Base-by-base conservation (phyloP, 92 coral and sea anemone genomes). In the Phenganax marumi region DNA sequence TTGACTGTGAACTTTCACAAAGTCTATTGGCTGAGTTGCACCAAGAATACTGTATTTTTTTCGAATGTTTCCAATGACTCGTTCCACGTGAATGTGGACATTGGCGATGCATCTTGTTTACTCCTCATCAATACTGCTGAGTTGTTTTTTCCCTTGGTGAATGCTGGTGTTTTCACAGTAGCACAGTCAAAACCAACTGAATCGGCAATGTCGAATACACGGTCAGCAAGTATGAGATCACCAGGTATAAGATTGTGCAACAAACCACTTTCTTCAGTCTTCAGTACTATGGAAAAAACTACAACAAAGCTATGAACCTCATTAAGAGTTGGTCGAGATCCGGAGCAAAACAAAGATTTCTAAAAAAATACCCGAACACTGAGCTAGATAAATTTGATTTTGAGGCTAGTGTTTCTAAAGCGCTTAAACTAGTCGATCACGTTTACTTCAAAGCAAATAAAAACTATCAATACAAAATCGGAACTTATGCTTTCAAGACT, bases 221-320 rank as follows among this genome's bases (percentile, higher is more conserved):
- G 83, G 71, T 87, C 90, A 83, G 88, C 90, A 43, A 87, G 88
- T 72, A 87, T 87, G 82, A 87, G 87, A 84, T 87, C 88, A 50
- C 90, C 90, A 62, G 90, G 88, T 51, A 57, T 57, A 50, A 87
- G 84, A 65, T 87, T 77, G 24, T 87, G 80, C 53, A 87, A 72
- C 47, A 76, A 76, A 60, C 90, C 88, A 87, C 90, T 66, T 84
- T 84, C 87, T 75, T 87, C 87, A 17, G 89, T 87, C n/a, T n/a
- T n/a, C n/a, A n/a, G n/a, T n/a, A n/a, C n/a, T n/a, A n/a, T n/a
- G n/a, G n/a, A n/a, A n/a, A n/a, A n/a, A n/a, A n/a, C n/a, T n/a
- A n/a, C n/a, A n/a, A n/a, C n/a, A n/a, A n/a, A n/a, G n/a, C n/a
- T n/a, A n/a, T n/a, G n/a, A n/a, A n/a, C n/a, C n/a, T n/a, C n/a